Base-by-base conservation (phyloP, 2,888 invertebrate genomes). In the Ormyrus rosae region DNA sequence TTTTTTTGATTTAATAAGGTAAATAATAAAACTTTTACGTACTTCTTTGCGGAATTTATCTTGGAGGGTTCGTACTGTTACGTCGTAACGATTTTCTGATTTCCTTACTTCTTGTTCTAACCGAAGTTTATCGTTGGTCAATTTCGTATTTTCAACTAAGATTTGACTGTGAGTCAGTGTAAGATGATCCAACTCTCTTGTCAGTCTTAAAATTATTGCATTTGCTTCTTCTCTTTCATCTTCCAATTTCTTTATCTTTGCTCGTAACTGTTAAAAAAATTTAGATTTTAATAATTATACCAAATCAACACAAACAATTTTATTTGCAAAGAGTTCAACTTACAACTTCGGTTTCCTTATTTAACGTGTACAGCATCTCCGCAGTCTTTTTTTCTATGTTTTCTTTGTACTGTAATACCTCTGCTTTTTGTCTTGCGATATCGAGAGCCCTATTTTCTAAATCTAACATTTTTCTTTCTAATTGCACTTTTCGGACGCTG, bases 101-200 rank as follows among this genome's bases (percentile, higher is more conserved):
- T 93, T 93, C 84, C 93, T 92, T 10, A 94, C 85, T 86, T 94
- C 93, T 84, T 93, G 92, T 88, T 96, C 95, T 51, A 95, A 88
- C 45, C 92, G 92, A 48, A 94, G 87, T 83, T 94, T 94, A 65
- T 96, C 96, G 83, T 95, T 95, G 75, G 94, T 93, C 3, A 95
- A 92, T 84, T 95, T 94, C 0, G 95, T 95, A 85, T 96, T 93
- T 85, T 96, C 96, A 56, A 95, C 91, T 0, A 95, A 93, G 0
- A 94, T 93, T 87, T 95, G 94, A 0, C 96, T 96, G 34, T 95
- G 94, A 83, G 94, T 93, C n/a, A 96, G 91, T 0, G 94, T 94
- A 0, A 95, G 93, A 83, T 94, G 94, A 86, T 96, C 95, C 11
- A 96, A 92, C 74, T 95, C 94, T 79, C 93, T 93, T 76, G 93